Evolutionary conservation across 2,797 vertebrate genomes (phyloP), one percentile per base, ranked within the genome.

Genomic region (Cygnus olor): DNA sequence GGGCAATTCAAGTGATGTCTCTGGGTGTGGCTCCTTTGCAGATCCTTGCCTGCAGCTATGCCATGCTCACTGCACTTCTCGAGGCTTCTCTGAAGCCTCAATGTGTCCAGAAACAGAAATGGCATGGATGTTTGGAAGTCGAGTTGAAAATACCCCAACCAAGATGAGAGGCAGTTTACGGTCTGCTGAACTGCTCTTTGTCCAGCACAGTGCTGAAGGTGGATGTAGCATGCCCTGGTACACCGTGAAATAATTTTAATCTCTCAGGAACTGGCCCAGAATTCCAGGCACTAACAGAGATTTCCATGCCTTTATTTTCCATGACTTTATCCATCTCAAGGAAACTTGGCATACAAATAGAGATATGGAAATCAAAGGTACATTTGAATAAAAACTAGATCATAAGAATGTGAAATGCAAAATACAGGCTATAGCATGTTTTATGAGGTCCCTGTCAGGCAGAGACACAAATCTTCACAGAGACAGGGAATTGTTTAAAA

Each of bases 31-130:
- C 8, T 84, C 21, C 36, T 57, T 45, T 13, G n/a, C 49, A n/a
- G 42, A 47, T 28, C 3, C 0, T 9, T 40, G 42, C 34, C 58
- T 36, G 34, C 38, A 82, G 24, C 27, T 22, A 3, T 1, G 4
- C 11, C 3, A 1, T 9, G 24, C 24, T 51, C 25, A 9, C 1
- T 1, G 5, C 28, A 5, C 2, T 4, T 38, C 32, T 78, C 20
- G 11, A 36, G 47, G 5, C 17, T 74, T 32, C 68, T 15, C 44
- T 38, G 45, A 25, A 76, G 49, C 1, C 14, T 44, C 73, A 32
- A 38, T 1, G 0, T 20, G 17, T 7, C 34, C 57, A 49, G 65
- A 86, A 24, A 56, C 13, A 9, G 1, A 44, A 44, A 0, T 40
- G 54, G 12, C 14, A 40, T 30, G 30, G 18, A 25, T 34, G 2